Conservation (phyloP, 1,140 invertebrate genomes). For the Platorchestia sp. region DNA sequence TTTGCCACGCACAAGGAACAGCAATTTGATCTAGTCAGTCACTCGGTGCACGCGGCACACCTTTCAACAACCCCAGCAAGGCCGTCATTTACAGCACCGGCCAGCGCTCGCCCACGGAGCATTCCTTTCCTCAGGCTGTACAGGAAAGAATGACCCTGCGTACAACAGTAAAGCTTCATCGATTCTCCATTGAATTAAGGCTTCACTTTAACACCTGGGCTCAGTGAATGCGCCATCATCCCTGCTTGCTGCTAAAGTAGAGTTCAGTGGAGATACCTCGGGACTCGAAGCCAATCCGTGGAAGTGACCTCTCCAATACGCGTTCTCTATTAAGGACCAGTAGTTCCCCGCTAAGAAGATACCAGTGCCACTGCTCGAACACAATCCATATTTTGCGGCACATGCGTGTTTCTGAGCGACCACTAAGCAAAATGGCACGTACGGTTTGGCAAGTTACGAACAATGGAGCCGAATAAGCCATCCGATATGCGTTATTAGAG, state of each 20-base stretch:
- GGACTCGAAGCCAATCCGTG: neutral
- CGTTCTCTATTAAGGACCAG: neutral
- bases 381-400: neutral
- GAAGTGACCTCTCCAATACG: neutral
- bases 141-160: neutral
- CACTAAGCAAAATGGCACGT: neutral
- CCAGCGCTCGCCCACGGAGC: neutral
- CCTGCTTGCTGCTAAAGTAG: neutral
- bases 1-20: neutral
- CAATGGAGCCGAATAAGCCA: constrained; percentile 11
- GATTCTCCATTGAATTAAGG: neutral
- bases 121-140: neutral
- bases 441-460: neutral
- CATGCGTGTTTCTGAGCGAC: neutral
- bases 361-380: neutral
- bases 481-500: constrained; percentile 30
- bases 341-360: neutral
- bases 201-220: neutral
- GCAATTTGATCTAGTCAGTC: neutral
- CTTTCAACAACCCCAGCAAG: neutral
- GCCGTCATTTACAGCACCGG: neutral
- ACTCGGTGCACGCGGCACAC: neutral
- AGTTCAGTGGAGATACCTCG: neutral
- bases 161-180: neutral
- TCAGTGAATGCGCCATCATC: neutral